These are phyloP conservation scores for Aspidapion aeneum DNA, from an alignment of 2,888 invertebrate genomes.

Conservation along the genomic window DNA sequence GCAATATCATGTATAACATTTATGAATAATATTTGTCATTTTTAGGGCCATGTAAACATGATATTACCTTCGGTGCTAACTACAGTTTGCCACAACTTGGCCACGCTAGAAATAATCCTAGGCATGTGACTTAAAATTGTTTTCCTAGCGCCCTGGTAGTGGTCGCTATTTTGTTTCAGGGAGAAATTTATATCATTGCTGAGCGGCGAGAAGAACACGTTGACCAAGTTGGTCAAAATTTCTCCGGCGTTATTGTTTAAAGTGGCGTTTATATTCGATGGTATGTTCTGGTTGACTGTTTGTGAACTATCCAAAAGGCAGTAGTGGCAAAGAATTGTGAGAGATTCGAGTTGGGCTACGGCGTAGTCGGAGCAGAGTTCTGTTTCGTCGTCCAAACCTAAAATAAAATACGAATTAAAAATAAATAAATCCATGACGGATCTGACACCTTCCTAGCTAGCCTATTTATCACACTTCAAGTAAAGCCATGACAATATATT, in stretches of 20 bases:
- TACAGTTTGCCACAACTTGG: constrained; percentile 73
- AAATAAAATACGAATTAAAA: too few relatives aligned
- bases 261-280: constrained; percentile 39
- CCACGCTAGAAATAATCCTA: constrained; percentile 74
- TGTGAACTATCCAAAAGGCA: constrained; percentile 66
- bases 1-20: too few relatives aligned
- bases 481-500: too few relatives aligned
- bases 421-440: too few relatives aligned
- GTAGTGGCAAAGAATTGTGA: constrained; percentile 77
- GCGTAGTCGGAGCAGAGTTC: constrained; percentile 73
- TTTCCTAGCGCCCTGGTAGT: constrained; percentile 59
- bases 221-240: constrained; percentile 75
- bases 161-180: constrained; percentile 44
- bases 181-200: constrained; percentile 43
- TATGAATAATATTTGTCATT: too few relatives aligned
- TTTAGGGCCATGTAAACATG: too few relatives aligned
- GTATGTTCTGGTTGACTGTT: constrained; percentile 42
- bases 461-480: too few relatives aligned
- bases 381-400: constrained; percentile 46
- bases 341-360: constrained; percentile 70
- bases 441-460: too few relatives aligned
- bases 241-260: constrained; percentile 63
- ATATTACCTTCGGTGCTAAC: constrained; percentile 40
- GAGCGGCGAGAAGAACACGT: constrained; percentile 70
- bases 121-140: constrained; percentile 77